Evolutionary conservation across 2,797 vertebrate species (phyloP).

Genomic region (Ctenopoma kingsleyae): DNA sequence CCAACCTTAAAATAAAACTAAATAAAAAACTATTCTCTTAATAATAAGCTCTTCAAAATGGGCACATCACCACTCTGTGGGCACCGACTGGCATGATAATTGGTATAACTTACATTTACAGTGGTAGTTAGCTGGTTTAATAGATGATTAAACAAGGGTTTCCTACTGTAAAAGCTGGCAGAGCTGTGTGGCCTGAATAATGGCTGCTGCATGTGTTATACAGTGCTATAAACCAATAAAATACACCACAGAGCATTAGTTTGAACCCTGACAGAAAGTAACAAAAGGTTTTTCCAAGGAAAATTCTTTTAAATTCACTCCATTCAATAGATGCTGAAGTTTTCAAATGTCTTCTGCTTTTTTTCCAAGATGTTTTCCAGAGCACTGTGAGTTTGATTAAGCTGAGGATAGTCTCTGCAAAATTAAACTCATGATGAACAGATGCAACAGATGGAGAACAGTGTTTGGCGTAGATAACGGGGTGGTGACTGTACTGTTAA

Average conservation of each 20-base stretch:
- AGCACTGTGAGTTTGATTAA: constrained; percentile 15
- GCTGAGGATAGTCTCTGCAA: constrained; percentile 3
- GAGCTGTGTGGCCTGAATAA: constrained; percentile 46
- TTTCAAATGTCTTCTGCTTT: not conserved
- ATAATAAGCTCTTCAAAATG: constrained; percentile 33
- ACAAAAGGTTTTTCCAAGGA: constrained; percentile 31
- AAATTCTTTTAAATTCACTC: constrained; percentile 15
- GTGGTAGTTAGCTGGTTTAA: constrained; percentile 32
- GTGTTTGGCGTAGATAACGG: constrained; percentile 18
- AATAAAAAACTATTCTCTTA: constrained; percentile 35
- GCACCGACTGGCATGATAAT: constrained; percentile 39
- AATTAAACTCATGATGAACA: constrained; percentile 21
- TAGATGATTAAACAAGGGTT: constrained; percentile 44
- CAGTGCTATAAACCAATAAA: constrained; percentile 51
- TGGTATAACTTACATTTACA: constrained; percentile 43
- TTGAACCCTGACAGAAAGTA: constrained; percentile 35
- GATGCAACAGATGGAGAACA: constrained; percentile 32
- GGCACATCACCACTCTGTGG: constrained; percentile 45
- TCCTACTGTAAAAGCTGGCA: constrained; percentile 48
- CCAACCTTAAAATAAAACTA: constrained; percentile 10
- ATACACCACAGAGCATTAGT: constrained; percentile 25
- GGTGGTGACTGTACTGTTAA: constrained; percentile 13
- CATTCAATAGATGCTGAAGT: not conserved
- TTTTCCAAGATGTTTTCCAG: constrained; percentile 17
- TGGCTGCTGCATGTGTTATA: constrained; percentile 38